Evolutionary conservation across 2,113 vertebrate species (phyloP).

Genomic region (Trogon surrucura): DNA sequence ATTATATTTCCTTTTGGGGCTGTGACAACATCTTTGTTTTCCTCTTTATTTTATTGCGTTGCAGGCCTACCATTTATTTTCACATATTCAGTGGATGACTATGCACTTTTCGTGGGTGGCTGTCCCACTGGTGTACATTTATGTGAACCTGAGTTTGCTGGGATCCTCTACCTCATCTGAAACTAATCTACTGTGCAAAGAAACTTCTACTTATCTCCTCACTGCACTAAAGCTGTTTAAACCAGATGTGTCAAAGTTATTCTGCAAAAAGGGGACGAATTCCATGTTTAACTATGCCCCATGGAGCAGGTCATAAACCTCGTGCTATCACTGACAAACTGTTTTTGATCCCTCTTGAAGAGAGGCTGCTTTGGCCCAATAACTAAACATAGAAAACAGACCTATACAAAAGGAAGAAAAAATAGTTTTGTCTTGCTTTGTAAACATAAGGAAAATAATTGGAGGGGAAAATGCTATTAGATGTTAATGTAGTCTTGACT

Average conservation of each 20-base stretch:
- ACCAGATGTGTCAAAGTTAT: slow-evolving; percentile 64
- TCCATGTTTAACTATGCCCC: slow-evolving; percentile 63
- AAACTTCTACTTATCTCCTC: slow-evolving; percentile 52
- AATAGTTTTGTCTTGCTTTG: not conserved
- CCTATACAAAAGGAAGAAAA: not conserved
- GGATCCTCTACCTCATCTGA: slow-evolving; percentile 48
- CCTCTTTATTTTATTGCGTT: not conserved
- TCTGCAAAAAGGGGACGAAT: slow-evolving; percentile 47
- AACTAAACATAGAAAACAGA: slow-evolving; percentile 36
- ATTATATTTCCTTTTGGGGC: slow-evolving; percentile 18
- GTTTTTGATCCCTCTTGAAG: slow-evolving; percentile 32
- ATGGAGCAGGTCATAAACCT: slow-evolving; percentile 44
- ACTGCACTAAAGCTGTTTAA: slow-evolving; percentile 40
- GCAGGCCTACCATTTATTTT: not conserved
- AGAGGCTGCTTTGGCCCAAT: slow-evolving; percentile 19
- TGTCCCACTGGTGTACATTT: not conserved
- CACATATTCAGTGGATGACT: not conserved
- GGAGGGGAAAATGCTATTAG: not conserved
- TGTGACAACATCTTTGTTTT: not conserved
- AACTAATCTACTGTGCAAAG: slow-evolving; percentile 56
- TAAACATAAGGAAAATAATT: not conserved
- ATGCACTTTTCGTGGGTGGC: not conserved
- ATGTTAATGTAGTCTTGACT: not conserved
- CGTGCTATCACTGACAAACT: slow-evolving; percentile 46
- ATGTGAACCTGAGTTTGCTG: slow-evolving; percentile 6